Percentiles rank a stretch among this genome's conserved stretches.
Conservation (phyloP, 2,797 vertebrate genomes). For the Apogon hyalosoma region DNA sequence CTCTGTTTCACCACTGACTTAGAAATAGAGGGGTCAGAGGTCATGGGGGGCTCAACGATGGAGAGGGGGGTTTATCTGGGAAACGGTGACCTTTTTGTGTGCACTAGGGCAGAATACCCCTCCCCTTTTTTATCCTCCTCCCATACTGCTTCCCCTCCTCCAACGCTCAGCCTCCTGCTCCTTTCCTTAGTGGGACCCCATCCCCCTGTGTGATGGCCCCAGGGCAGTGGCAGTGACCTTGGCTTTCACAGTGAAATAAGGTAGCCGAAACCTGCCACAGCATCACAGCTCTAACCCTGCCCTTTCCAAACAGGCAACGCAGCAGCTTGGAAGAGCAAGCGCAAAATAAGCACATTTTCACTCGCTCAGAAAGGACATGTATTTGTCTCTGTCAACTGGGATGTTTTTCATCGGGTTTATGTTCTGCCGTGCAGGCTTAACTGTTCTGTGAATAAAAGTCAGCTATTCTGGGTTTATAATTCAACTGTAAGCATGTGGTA, state of each 20-base stretch:
- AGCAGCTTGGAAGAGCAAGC: slow-evolving; percentile 53
- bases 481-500: slow-evolving; percentile 4
- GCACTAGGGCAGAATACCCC: slow-evolving; percentile 88
- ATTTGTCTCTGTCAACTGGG: slow-evolving; percentile 67
- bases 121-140: slow-evolving; percentile 80
- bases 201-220: slow-evolving; percentile 79
- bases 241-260: slow-evolving; percentile 83
- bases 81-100: slow-evolving; percentile 90
- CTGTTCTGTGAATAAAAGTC: slow-evolving; percentile 35
- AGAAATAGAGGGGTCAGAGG: slow-evolving; percentile 87
- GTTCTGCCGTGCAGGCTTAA: slow-evolving; percentile 38
- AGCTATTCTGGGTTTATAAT: not conserved
- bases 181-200: slow-evolving; percentile 77
- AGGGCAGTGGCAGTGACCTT: slow-evolving; percentile 88
- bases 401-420: slow-evolving; percentile 51
- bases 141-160: slow-evolving; percentile 71
- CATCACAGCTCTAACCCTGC: slow-evolving; percentile 33
- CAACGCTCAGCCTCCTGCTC: slow-evolving; percentile 72
- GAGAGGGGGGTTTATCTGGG: slow-evolving; percentile 77
- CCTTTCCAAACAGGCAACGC: slow-evolving; percentile 56
- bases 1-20: slow-evolving; percentile 83
- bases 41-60: slow-evolving; percentile 83
- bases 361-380: slow-evolving; percentile 51
- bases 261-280: slow-evolving; percentile 69
- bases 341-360: slow-evolving; percentile 61